Percentiles rank a stretch among this genome's conserved stretches.
These are phyloP conservation scores for Heloderma charlesbogerti DNA, from an alignment of 2,113 vertebrate genomes.

Conservation along the genomic window DNA sequence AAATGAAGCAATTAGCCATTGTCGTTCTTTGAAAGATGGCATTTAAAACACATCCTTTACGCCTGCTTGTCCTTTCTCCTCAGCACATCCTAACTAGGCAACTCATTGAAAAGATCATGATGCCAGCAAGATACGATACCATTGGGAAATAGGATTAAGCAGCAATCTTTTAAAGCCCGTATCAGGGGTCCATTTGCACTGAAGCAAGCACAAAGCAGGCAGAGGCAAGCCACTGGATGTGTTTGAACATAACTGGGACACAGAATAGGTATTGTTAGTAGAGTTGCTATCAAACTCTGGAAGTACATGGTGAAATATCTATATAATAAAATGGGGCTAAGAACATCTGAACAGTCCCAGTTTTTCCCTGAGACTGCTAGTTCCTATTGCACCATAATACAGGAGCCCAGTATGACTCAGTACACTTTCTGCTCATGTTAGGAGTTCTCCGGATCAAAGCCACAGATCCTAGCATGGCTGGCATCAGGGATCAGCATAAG, in stretches of 20 bases:
- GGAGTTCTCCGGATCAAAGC: not conserved
- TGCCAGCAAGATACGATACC: slow-evolving; percentile 35
- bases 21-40: slow-evolving; percentile 53
- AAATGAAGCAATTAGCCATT: slow-evolving; percentile 61
- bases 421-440: not conserved
- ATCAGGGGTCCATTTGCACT: not conserved
- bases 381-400: too few relatives aligned
- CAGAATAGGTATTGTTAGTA: not conserved
- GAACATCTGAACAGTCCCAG: not conserved
- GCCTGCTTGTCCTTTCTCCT: slow-evolving; percentile 30
- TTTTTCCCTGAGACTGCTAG: too few relatives aligned
- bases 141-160: slow-evolving; percentile 26
- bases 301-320: not conserved
- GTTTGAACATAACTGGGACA: slow-evolving; percentile 26
- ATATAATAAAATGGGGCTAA: not conserved
- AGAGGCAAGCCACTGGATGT: not conserved
- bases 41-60: slow-evolving; percentile 39
- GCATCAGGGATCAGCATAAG: not conserved
- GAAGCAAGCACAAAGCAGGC: not conserved
- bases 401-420: too few relatives aligned
- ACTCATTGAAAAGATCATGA: slow-evolving; percentile 30
- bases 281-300: not conserved
- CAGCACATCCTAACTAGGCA: slow-evolving; percentile 37
- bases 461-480: not conserved
- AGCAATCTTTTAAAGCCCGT: slow-evolving; percentile 14